Evolutionary conservation across 2,888 invertebrate genomes (phyloP).

Genomic region (Phania funesta): DNA sequence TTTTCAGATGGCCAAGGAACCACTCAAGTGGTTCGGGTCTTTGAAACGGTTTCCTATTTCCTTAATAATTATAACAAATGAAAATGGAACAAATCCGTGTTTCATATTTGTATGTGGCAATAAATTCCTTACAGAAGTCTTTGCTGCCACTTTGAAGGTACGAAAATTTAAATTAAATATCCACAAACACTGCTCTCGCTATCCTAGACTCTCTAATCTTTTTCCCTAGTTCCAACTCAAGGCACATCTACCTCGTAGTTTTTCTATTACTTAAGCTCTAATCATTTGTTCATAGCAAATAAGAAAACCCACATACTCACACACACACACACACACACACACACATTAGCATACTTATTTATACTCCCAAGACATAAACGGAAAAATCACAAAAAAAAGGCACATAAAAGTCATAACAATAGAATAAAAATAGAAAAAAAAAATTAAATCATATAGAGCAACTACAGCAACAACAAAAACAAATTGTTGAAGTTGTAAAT

Average conservation of each 20-base stretch:
- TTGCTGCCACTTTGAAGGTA: too few relatives aligned
- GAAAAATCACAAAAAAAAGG: constrained; percentile 20
- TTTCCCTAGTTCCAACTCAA: neutral
- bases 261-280: constrained; percentile 32
- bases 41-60: too few relatives aligned
- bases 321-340: neutral
- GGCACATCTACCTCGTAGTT: neutral
- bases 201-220: too few relatives aligned
- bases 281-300: constrained; percentile 46
- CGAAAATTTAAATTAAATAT: too few relatives aligned
- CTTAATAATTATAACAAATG: too few relatives aligned
- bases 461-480: neutral
- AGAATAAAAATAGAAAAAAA: constrained; percentile 26
- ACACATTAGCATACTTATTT: neutral
- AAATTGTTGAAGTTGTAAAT: neutral
- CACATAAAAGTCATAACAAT: constrained; percentile 40
- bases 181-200: too few relatives aligned
- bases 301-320: neutral
- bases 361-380: neutral
- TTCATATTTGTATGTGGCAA: too few relatives aligned
- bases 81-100: too few relatives aligned
- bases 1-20: too few relatives aligned
- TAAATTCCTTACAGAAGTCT: too few relatives aligned
- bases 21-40: too few relatives aligned
- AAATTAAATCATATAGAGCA: neutral